Evolutionary conservation across 2,888 invertebrate genomes (phyloP).

Genomic region (Strigamia crassipes): DNA sequence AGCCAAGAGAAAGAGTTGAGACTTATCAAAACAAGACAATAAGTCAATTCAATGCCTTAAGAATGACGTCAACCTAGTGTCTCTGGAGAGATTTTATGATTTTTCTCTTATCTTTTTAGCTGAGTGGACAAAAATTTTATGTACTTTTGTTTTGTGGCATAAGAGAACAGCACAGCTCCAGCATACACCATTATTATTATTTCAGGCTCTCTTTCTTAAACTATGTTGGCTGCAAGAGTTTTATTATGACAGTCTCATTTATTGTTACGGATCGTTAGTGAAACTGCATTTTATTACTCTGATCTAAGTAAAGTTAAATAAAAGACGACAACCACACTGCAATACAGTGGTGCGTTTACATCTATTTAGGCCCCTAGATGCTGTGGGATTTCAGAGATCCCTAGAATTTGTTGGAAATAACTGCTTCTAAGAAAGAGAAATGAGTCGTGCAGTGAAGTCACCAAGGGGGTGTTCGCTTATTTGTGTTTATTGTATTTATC

Average conservation of each 20-base stretch:
- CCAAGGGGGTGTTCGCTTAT: no score
- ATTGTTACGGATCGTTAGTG: neutral
- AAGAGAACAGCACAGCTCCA: neutral
- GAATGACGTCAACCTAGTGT: slow-evolving; percentile 17
- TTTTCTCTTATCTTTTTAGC: slow-evolving; percentile 16
- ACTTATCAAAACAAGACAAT: slow-evolving; percentile 30
- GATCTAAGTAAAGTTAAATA: no score
- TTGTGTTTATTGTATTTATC: no score
- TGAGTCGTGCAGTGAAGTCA: no score
- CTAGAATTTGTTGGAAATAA: no score
- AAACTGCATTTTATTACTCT: neutral
- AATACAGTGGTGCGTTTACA: no score
- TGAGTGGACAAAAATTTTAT: slow-evolving; percentile 14
- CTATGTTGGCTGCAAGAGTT: neutral
- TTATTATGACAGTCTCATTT: neutral
- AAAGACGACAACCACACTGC: no score
- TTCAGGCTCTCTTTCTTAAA: neutral
- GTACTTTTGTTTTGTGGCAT: neutral
- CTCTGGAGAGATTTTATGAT: slow-evolving; percentile 11
- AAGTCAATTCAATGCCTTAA: slow-evolving; percentile 15
- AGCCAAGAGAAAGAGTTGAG: slow-evolving; percentile 14
- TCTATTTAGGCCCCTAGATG: no score
- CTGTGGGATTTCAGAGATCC: no score
- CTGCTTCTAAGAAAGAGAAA: no score
- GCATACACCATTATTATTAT: neutral